Evolutionary conservation across 2,888 invertebrate species (phyloP).

Genomic region (Diogma glabrata): DNA sequence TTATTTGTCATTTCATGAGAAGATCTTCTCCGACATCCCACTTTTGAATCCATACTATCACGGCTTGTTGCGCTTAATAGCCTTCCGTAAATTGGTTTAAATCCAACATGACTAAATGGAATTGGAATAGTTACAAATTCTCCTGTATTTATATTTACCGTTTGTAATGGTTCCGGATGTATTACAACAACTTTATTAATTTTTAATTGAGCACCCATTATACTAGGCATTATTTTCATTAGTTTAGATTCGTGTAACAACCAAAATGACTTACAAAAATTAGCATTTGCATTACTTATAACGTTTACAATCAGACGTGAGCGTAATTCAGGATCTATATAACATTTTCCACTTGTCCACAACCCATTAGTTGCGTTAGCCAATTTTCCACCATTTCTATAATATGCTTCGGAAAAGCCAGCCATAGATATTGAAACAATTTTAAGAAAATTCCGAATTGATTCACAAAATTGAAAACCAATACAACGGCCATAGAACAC

Average conservation of each 20-base stretch:
- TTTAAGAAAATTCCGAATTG: conserved; percentile 70
- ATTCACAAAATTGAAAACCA: conserved; percentile 89
- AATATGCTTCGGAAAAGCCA: conserved; percentile 85
- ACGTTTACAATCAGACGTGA: conserved; percentile 85
- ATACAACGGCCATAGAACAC: conserved; percentile 92
- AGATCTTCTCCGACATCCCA: conserved; percentile 36
- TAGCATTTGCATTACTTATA: conserved; percentile 80
- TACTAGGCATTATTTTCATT: conserved; percentile 67
- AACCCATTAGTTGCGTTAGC: conserved; percentile 53
- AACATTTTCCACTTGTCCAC: conserved; percentile 65
- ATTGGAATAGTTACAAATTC: conserved; percentile 61
- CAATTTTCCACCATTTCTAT: conserved; percentile 55
- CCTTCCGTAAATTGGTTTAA: conserved; percentile 68
- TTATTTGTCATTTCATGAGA: conserved; percentile 45
- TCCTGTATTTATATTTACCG: conserved; percentile 41
- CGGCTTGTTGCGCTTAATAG: conserved; percentile 72
- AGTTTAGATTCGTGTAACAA: conserved; percentile 62
- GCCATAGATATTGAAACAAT: conserved; percentile 83
- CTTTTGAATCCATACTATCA: conserved; percentile 51
- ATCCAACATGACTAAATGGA: conserved; percentile 74
- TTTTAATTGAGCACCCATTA: conserved; percentile 70
- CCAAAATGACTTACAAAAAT: conserved; percentile 85
- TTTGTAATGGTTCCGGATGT: conserved; percentile 61
- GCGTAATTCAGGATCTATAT: conserved; percentile 78
- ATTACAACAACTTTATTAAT: conserved; percentile 78